Evolutionary conservation across 2,888 invertebrate genomes (phyloP).

Genomic region (Epinotia bilunana): DNA sequence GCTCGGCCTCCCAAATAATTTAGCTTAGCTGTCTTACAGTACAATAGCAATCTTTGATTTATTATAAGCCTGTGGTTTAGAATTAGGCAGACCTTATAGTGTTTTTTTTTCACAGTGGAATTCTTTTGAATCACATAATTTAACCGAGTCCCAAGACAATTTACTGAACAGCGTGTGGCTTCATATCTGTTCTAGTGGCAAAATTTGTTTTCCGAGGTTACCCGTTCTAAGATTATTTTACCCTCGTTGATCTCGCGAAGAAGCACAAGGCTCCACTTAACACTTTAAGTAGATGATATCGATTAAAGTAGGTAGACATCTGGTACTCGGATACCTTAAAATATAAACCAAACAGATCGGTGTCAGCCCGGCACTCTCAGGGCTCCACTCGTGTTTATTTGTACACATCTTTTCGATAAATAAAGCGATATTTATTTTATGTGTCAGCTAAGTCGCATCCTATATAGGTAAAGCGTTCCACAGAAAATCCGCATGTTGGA

Average conservation of each 20-base stretch:
- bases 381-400: constrained; percentile 65
- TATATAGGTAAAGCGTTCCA: constrained; percentile 1
- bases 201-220: background rate
- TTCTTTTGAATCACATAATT: no score
- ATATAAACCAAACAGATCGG: constrained; percentile 71
- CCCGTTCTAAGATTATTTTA: background rate
- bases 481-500: background rate
- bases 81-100: no score
- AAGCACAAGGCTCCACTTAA: background rate
- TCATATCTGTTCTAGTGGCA: background rate
- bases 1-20: no score
- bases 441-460: constrained; percentile 47
- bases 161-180: background rate
- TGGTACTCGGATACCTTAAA: constrained; percentile 56
- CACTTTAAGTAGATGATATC: constrained; percentile 7
- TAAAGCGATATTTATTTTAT: constrained; percentile 68
- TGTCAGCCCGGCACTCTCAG: constrained; percentile 66
- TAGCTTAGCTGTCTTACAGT: no score
- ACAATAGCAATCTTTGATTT: no score
- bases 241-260: background rate
- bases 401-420: constrained; percentile 67
- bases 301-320: constrained; percentile 45
- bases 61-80: no score
- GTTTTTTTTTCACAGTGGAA: no score
- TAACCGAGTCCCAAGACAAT: background rate